A percentile compares a stretch with the other conserved stretches of the same genome.
Evolutionary conservation across 1,140 invertebrate species (phyloP).

Genomic region (Plutomurus gul): DNA sequence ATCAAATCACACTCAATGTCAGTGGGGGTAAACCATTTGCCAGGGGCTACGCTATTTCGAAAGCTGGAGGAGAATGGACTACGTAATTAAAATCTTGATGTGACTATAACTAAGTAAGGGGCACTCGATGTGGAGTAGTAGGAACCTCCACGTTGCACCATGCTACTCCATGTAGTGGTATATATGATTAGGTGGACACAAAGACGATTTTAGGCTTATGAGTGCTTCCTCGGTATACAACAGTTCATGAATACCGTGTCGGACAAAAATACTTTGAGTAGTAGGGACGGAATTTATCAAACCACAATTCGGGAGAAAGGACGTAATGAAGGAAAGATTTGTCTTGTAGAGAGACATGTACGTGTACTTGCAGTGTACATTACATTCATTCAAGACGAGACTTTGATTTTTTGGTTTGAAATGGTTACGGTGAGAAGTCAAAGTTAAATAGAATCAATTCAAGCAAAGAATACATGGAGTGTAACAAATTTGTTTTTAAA

Average conservation of each 20-base stretch:
- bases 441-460: neutral
- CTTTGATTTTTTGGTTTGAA: neutral
- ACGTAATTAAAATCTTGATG: neutral
- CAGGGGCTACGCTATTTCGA: too few species aligned
- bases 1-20: too few species aligned
- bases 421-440: neutral
- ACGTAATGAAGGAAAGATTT: neutral
- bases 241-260: too few species aligned
- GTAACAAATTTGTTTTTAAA: too few species aligned
- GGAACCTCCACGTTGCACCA: neutral
- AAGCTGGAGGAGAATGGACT: too few species aligned
- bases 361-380: neutral
- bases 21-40: too few species aligned
- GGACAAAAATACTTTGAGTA: too few species aligned
- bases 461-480: neutral
- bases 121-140: neutral
- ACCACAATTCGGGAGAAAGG: neutral
- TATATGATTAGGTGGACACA: neutral
- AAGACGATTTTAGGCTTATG: neutral
- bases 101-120: neutral
- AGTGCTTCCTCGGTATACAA: too few species aligned
- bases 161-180: conserved; percentile 2
- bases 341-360: neutral
- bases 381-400: neutral
- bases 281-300: too few species aligned